Base-by-base conservation (phyloP, 2,888 invertebrate genomes). In the Drosophila eohydei region DNA sequence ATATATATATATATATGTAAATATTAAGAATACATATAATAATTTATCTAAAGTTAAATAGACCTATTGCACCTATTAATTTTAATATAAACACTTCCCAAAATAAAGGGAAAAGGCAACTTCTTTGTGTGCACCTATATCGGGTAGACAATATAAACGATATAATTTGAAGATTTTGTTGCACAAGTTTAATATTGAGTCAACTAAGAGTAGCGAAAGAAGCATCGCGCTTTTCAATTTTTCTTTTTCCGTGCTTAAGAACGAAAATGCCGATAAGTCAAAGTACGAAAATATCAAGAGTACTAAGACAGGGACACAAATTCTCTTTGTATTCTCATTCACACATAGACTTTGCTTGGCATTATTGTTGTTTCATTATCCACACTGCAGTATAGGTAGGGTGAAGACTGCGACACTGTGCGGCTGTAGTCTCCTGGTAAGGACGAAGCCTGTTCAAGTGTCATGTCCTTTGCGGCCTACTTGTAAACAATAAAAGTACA, bases 381-480 rank as follows among this genome's bases (percentile, higher is more conserved):
- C 41, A 52, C 44, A 55, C 71, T 64, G 74, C 76, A 68, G 61
- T 43, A 41, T 34, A 32, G 63, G 70, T 60, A 56, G 38, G 52
- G 52, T 28, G 66, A 57, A 55, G 70, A 58, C 62, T 63, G 55
- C 79, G 65, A 65, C 65, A 78, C 61, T 65, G 51, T 66, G 73
- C 68, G 60, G 56, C 67, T 59, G 59, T 52, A 71, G 66, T 61
- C 63, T 63, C 63, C 43, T 64, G 66, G 69, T 46, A 69, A 62
- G 62, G 65, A 60, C 75, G 56, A 61, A 62, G 66, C 59, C 58
- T 72, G 65, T 54, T 80, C 70, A 64, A 88, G 83, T 82, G 81
- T 73, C 81, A 82, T 83, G 83, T 86, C 83, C 81, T 86, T 88
- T 86, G 78, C 74, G 71, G 81, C 74, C 80, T 86, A 88, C 85